Conservation (phyloP, 2,113 vertebrate species). For the Oryzias celebensis region DNA sequence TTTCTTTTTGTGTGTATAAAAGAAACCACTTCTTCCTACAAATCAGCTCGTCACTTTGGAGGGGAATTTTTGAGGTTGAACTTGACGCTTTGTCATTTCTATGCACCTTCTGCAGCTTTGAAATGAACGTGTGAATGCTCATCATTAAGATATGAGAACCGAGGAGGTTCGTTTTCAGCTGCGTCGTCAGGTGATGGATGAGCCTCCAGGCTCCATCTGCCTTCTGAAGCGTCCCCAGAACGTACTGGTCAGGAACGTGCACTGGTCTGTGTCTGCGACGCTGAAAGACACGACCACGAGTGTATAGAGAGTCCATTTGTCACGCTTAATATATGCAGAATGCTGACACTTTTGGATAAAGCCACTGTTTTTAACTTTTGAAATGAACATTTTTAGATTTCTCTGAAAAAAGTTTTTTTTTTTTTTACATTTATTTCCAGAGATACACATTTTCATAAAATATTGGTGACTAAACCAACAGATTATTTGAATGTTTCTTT, state of each 20-base stretch:
- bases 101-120: slow-evolving; percentile 2
- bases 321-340: slow-evolving; percentile 23
- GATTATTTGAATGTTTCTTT: not conserved
- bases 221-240: slow-evolving; percentile 38
- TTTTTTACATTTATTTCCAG: too few species aligned
- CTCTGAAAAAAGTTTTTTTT: too few species aligned
- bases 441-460: too few species aligned
- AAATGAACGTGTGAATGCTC: not conserved
- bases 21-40: too few species aligned
- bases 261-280: slow-evolving; percentile 38
- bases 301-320: slow-evolving; percentile 53
- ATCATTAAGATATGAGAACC: not conserved
- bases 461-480: too few species aligned
- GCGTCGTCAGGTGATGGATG: slow-evolving; percentile 60
- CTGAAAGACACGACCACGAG: slow-evolving; percentile 32
- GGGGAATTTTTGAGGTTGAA: not conserved
- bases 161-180: slow-evolving; percentile 18
- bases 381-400: not conserved
- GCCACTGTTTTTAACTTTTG: slow-evolving; percentile 5
- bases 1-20: too few species aligned
- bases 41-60: not conserved
- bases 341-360: slow-evolving; percentile 29
- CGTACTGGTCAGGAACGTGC: slow-evolving; percentile 52
- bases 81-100: slow-evolving; percentile 5
- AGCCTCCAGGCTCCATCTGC: slow-evolving; percentile 39